Evolutionary conservation across 2,888 invertebrate genomes (phyloP).

Genomic region (Cloeon dipterum): DNA sequence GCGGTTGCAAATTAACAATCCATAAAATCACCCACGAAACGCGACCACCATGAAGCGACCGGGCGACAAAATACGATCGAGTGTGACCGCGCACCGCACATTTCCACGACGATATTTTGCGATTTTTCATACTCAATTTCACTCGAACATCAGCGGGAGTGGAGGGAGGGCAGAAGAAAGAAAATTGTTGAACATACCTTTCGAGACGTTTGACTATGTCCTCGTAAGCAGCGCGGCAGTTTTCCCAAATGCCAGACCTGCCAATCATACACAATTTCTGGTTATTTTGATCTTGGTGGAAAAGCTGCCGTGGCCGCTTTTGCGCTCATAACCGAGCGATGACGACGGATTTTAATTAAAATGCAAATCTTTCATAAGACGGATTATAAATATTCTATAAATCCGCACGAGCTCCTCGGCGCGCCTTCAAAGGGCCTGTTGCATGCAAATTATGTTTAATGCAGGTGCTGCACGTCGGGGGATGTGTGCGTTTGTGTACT

Average conservation of each 20-base stretch:
- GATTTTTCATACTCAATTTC: background rate
- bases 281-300: background rate
- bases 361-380: conserved; percentile 25
- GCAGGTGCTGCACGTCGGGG: too few species aligned
- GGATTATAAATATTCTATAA: conserved; percentile 10
- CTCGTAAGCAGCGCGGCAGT: conserved; percentile 83
- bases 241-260: conserved; percentile 82
- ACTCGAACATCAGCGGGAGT: background rate
- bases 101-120: too few species aligned
- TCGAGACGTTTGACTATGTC: conserved; percentile 88
- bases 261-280: conserved; percentile 2
- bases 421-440: too few species aligned
- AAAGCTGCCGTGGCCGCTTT: background rate
- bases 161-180: background rate
- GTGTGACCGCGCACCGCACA: too few species aligned
- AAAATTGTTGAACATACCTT: conserved; percentile 37
- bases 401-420: too few species aligned
- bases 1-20: too few species aligned
- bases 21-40: too few species aligned
- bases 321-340: background rate
- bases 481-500: too few species aligned
- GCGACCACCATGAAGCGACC: too few species aligned
- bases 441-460: too few species aligned
- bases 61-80: too few species aligned
- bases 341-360: conserved; percentile 33